Conservation (phyloP, 35 echinoderm and acorn worm genomes). For the Apostichopus californicus region DNA sequence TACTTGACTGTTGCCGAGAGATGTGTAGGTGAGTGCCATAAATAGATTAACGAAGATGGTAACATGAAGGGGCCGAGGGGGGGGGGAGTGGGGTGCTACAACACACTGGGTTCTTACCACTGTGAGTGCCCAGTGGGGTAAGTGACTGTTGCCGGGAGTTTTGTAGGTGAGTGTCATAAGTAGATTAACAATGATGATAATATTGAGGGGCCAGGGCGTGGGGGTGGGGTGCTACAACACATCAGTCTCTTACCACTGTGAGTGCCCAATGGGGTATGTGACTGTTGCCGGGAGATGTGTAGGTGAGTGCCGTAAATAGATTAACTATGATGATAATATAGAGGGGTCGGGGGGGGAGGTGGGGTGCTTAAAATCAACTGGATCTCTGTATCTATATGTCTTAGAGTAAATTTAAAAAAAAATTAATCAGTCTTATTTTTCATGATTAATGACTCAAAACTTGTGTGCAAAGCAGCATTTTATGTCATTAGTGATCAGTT, state of each 20-base stretch:
- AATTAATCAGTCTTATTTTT: no score
- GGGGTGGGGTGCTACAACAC: slow-evolving; percentile 19
- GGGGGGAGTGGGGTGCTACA: slow-evolving; percentile 4
- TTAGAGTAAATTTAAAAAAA: no score
- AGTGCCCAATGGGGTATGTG: background rate
- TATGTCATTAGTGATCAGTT: no score
- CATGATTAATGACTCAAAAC: no score
- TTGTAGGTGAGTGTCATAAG: background rate
- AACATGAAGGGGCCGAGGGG: background rate
- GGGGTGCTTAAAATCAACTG: no score
- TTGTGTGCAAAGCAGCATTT: no score
- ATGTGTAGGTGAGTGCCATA: background rate
- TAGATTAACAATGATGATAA: background rate
- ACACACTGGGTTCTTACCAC: slow-evolving; percentile 3
- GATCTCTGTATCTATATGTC: no score
- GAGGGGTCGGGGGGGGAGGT: no score
- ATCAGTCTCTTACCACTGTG: slow-evolving; percentile 10
- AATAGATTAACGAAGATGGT: background rate
- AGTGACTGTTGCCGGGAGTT: background rate
- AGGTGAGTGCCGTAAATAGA: background rate
- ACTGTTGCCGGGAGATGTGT: background rate
- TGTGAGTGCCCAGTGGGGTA: slow-evolving; percentile 30
- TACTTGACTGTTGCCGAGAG: background rate
- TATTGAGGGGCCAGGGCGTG: no score
- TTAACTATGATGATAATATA: no score